phyloP scores from a whole-genome alignment of 2,113 vertebrate species.

The Brevimyrus niger region DNA sequence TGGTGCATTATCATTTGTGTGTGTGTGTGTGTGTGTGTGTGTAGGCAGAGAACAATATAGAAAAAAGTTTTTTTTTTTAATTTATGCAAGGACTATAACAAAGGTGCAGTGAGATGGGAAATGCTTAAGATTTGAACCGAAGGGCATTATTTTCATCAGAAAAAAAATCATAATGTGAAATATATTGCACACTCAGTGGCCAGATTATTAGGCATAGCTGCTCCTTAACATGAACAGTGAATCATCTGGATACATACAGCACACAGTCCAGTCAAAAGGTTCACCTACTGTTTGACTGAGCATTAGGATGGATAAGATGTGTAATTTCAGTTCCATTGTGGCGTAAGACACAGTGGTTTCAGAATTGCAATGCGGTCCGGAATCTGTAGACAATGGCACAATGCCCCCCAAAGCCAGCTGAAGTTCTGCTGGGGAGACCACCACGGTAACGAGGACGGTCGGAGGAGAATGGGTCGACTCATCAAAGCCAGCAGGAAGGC shows the following conservation, averaged over 20 bases:
- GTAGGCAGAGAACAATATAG: neutral
- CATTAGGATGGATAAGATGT: neutral
- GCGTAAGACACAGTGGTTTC: neutral
- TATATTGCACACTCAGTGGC: neutral
- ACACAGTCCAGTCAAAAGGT: neutral
- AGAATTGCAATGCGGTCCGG: neutral
- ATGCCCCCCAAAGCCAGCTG: neutral
- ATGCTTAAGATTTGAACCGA: constrained; percentile 7
- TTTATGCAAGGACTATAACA: neutral
- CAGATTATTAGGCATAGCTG: neutral
- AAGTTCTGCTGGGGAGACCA: neutral
- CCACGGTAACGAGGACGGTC: neutral
- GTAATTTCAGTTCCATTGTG: neutral
- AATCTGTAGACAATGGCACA: neutral
- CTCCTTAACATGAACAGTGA: neutral
- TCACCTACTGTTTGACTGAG: neutral
- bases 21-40: neutral
- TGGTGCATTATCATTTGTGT: constrained; percentile 26
- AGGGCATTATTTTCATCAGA: neutral
- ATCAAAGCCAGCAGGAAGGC: neutral
- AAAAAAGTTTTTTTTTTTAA: neutral
- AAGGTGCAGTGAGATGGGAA: constrained; percentile 6
- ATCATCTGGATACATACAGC: neutral
- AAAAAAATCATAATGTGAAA: neutral
- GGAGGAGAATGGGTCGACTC: neutral